Evolutionary conservation across 2,113 vertebrate genomes (phyloP).

Genomic region (Tachycineta bicolor): DNA sequence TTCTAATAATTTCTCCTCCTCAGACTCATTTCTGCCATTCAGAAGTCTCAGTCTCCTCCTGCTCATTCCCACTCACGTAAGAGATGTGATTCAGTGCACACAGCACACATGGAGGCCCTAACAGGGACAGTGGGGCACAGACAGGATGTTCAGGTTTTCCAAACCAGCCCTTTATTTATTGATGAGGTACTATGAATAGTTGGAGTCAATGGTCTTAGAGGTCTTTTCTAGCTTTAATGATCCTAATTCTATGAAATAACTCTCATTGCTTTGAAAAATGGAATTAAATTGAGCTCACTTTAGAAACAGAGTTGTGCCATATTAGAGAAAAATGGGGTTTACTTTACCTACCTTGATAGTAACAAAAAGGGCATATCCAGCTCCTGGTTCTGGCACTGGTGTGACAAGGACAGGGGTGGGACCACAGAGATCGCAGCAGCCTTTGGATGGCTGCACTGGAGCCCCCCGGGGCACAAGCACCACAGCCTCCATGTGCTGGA

Average conservation of each 20-base stretch:
- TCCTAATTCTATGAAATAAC: background rate
- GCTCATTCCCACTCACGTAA: fast-evolving
- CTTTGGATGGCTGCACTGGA: background rate
- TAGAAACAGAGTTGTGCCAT: background rate
- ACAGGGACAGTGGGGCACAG: background rate
- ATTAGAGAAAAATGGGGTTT: background rate
- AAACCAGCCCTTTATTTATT: background rate
- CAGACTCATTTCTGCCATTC: background rate
- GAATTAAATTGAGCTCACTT: background rate
- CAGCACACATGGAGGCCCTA: fast-evolving
- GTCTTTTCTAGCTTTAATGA: background rate
- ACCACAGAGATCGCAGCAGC: background rate
- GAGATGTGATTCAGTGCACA: background rate
- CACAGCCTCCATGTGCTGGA: background rate
- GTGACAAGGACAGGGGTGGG: background rate
- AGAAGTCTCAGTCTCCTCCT: background rate
- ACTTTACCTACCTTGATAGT: background rate
- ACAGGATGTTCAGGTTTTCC: background rate
- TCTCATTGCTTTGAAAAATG: background rate
- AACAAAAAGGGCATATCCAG: background rate
- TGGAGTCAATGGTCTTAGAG: background rate
- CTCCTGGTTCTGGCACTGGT: fast-evolving
- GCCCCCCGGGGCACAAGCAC: background rate
- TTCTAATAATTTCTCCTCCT: background rate
- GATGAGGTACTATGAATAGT: background rate